Evolutionary conservation across 2,888 invertebrate species (phyloP), one percentile per base, ranked within the genome.

Genomic region (Caenorhabditis uteleia): DNA sequence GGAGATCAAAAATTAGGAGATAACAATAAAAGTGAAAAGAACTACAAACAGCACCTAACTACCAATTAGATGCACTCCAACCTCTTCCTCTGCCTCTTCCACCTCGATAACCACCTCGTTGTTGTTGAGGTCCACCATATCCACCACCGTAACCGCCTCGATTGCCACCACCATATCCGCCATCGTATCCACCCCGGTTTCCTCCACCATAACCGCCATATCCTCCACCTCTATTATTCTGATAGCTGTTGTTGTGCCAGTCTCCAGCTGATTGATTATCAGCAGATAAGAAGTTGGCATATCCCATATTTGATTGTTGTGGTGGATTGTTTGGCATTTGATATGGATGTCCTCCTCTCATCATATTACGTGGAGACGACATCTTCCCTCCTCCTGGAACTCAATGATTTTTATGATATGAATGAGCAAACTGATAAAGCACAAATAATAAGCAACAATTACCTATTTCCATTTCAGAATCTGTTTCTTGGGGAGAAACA

Each of bases 271-370:
- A 51, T 44, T 53, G 36, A 51, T 58, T 58, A 51, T n/a, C n/a
- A n/a, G n/a, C n/a, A n/a, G n/a, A n/a, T n/a, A n/a, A n/a, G n/a
- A 60, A 60, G 27, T 54, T 54, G 7, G 54, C 54, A 50, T 55
- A 61, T n/a, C 61, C 55, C 49, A 47, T 55, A 47, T 44, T 50
- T 16, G 48, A 47, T 43, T 50, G 56, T 44, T 44, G 45, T n/a
- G 42, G 42, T 31, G 55, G 47, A 7, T 47, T 49, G 26, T 55
- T 38, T 47, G 46, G 48, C 34, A 34, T 25, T 36, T 62, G 21
- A 18, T 43, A 51, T 14, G 51, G 48, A 27, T 39, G 38, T n/a
- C 31, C 26, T 8, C 64, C 49, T 29, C 54, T 53, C 39, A 39
- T 33, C 23, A 25, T 29, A 42, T 29, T 53, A 10, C 54, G 43